Percentiles rank a stretch among this genome's conserved stretches.
phyloP scores from a whole-genome alignment of 30 jellyfish, hydroid and myxozoan genomes.

The Rhopilema esculentum region DNA sequence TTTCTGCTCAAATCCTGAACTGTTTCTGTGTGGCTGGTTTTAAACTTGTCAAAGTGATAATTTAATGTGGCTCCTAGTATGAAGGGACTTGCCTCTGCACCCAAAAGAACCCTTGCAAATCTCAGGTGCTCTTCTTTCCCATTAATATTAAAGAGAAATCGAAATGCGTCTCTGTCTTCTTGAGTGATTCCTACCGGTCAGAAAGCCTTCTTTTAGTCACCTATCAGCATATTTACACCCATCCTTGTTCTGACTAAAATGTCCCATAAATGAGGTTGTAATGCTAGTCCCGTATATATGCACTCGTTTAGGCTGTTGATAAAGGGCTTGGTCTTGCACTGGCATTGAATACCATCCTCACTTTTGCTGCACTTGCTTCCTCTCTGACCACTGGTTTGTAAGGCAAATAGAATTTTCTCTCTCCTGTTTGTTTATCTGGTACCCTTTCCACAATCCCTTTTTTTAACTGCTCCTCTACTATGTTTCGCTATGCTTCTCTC shows the following conservation, averaged over 20 bases:
- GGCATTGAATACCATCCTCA: slow-evolving; percentile 17
- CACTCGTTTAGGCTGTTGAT: slow-evolving; percentile 18
- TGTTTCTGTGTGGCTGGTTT: neutral
- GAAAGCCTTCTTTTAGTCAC: slow-evolving; percentile 25
- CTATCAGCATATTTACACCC: neutral
- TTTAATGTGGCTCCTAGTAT: slow-evolving; percentile 12
- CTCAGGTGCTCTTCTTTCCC: slow-evolving; percentile 33
- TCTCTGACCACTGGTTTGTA: slow-evolving; percentile 1
- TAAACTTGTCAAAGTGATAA: slow-evolving; percentile 23
- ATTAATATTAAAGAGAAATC: too few species aligned
- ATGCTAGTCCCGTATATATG: slow-evolving; percentile 18
- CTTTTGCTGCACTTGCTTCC: slow-evolving; percentile 16
- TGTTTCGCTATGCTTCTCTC: neutral
- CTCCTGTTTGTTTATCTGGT: neutral
- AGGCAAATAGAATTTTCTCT: neutral
- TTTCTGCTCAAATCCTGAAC: slow-evolving; percentile 10
- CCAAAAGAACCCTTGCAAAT: slow-evolving; percentile 54
- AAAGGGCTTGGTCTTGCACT: slow-evolving; percentile 7
- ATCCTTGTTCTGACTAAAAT: neutral
- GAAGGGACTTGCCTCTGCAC: slow-evolving; percentile 52
- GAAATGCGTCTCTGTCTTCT: slow-evolving; percentile 35
- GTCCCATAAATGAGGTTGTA: slow-evolving; percentile 25
- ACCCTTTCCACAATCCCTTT: neutral
- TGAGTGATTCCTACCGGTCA: neutral
- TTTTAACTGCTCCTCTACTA: neutral